Evolutionary conservation across 1,140 invertebrate species (phyloP).

Genomic region (Drosophila parabipectinata): DNA sequence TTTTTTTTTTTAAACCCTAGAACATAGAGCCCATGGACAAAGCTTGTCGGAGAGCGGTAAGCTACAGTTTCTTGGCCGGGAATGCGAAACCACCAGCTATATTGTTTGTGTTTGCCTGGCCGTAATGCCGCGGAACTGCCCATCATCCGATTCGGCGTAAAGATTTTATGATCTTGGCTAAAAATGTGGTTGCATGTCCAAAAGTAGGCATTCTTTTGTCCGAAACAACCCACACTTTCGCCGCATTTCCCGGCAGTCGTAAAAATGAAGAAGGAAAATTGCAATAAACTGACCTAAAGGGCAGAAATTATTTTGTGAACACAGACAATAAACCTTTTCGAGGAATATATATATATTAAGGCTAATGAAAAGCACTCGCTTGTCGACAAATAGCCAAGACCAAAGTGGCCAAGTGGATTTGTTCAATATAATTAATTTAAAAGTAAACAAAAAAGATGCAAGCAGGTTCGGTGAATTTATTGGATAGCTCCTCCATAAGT

Average conservation of each 20-base stretch:
- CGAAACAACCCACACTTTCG: neutral
- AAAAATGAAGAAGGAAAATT: slow-evolving; percentile 13
- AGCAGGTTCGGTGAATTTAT: neutral
- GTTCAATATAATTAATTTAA: neutral
- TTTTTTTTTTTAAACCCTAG: no score
- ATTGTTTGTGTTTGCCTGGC: slow-evolving; percentile 19
- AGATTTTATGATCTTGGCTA: slow-evolving; percentile 38
- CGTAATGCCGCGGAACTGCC: slow-evolving; percentile 23
- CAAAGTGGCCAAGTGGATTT: neutral
- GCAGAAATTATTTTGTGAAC: slow-evolving; percentile 22
- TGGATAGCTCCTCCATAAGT: neutral
- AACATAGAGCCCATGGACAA: neutral
- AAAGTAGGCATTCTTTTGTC: slow-evolving; percentile 24
- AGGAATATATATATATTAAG: neutral
- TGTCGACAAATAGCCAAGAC: slow-evolving; percentile 6
- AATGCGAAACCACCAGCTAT: slow-evolving; percentile 16
- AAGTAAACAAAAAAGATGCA: neutral
- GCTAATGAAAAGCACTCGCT: slow-evolving; percentile 20
- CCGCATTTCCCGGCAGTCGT: slow-evolving; percentile 6
- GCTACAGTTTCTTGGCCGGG: slow-evolving; percentile 4
- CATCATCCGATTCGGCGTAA: slow-evolving; percentile 25
- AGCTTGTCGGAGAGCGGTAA: slow-evolving; percentile 31
- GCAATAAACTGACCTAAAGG: slow-evolving; percentile 37
- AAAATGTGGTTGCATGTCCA: slow-evolving; percentile 18
- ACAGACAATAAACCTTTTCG: slow-evolving; percentile 8